Evolutionary conservation across 2,797 vertebrate genomes (phyloP).

Genomic region (Moxostoma hubbsi): DNA sequence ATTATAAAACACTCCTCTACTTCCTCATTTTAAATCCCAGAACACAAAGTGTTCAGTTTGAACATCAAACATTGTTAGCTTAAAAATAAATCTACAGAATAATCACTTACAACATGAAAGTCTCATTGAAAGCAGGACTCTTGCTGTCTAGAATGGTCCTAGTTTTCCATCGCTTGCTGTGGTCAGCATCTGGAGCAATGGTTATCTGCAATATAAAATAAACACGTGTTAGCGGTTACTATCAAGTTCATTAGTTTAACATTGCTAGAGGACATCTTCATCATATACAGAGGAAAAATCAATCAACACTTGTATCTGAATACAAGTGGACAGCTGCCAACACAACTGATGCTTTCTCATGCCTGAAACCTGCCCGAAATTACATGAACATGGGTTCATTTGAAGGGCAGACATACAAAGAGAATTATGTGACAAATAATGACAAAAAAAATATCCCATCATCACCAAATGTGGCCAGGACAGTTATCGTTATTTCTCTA

Average conservation of each 20-base stretch:
- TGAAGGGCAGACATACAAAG: slow-evolving; percentile 38
- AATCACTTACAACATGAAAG: slow-evolving; percentile 67
- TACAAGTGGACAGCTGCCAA: slow-evolving; percentile 45
- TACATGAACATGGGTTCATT: slow-evolving; percentile 43
- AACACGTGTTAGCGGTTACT: neutral
- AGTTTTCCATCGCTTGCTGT: slow-evolving; percentile 63
- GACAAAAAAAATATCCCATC: slow-evolving; percentile 35
- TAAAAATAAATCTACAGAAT: slow-evolving; percentile 37
- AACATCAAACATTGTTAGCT: neutral
- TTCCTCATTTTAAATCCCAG: slow-evolving; percentile 23
- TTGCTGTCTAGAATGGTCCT: slow-evolving; percentile 65
- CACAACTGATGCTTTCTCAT: slow-evolving; percentile 37
- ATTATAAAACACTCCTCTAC: neutral
- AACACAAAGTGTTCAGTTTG: slow-evolving; percentile 5
- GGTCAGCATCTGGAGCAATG: slow-evolving; percentile 56
- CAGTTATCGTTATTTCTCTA: neutral
- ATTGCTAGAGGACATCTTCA: slow-evolving; percentile 33
- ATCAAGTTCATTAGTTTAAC: slow-evolving; percentile 16
- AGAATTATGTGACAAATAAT: slow-evolving; percentile 27
- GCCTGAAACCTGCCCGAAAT: slow-evolving; percentile 38
- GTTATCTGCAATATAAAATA: slow-evolving; percentile 52
- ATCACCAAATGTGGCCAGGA: slow-evolving; percentile 1
- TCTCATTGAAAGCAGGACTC: slow-evolving; percentile 67
- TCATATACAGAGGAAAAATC: slow-evolving; percentile 32
- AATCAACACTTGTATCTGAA: slow-evolving; percentile 37